Base-by-base conservation (phyloP, 2,797 vertebrate species). In the Euphonia xanthogaster region DNA sequence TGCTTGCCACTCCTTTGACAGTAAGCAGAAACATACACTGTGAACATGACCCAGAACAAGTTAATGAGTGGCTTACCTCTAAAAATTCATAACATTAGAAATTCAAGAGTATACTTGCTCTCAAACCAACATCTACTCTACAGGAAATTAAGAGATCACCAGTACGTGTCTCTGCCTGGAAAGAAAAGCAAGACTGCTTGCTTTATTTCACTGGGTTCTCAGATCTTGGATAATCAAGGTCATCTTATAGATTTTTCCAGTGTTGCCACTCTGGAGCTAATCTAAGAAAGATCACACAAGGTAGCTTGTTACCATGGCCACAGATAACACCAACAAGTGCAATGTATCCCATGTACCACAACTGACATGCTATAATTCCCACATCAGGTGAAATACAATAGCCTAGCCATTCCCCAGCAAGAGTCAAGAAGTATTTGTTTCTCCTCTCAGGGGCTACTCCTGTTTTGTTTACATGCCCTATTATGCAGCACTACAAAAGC, bases 1-100 rank as follows among this genome's bases (percentile, higher is more conserved):
- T n/a, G 23, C 75, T 71, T 92, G 90, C 78, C 94, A 96, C 93
- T 92, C 88, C 93, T 96, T 79, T 55, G 21, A 76, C 50, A 67
- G 72, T 7, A 48, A 71, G 45, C 44, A 62, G 42, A 93, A 88
- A 42, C 0, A 0, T 35, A 88, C 72, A 77, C 54, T 42, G 45
- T 51, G 61, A 92, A 90, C 39, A 12, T 28, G 54, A 91, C 58
- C 70, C 79, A 92, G 76, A 93, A 92, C 58, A 93, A 90, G 31
- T 68, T 94, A 90, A 84, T 71, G 68, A 95, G 54, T 21, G 16
- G n/a, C 39, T 79, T 57, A 75, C 61, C 50, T 88, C 82, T 83
- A 54, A 76, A 88, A 92, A 44, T 35, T 44, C 0, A 0, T 65
- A 87, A 44, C 25, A 44, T 50, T 37, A 93, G 54, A 83, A 80